Conservation (phyloP, 2,888 invertebrate genomes). For the Erannis defoliaria region DNA sequence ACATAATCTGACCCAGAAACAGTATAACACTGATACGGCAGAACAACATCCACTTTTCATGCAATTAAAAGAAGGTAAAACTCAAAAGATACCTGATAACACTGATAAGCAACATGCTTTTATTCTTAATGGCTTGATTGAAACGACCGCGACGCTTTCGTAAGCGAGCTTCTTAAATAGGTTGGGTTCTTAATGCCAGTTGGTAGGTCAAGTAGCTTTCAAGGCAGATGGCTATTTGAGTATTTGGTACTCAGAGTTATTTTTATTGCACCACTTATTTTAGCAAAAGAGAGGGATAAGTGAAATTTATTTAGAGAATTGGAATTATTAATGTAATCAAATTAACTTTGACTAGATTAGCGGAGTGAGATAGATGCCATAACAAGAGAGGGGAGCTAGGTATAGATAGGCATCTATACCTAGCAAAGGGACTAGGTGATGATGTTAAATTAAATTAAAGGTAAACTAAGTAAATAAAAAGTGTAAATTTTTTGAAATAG, state of each 20-base stretch:
- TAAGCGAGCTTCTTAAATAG: conserved; percentile 57
- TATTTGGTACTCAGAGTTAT: conserved; percentile 22
- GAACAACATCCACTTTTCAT: conserved; percentile 14
- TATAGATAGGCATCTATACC: too few species aligned
- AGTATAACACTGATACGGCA: background rate
- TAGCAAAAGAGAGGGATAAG: background rate
- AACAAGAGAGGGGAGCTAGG: too few species aligned
- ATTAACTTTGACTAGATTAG: too few species aligned
- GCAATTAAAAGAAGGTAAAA: conserved; percentile 18
- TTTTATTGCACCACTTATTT: conserved; percentile 28
- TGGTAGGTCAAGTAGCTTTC: conserved; percentile 63
- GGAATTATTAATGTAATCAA: background rate
- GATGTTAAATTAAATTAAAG: too few species aligned
- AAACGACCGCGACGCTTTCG: conserved; percentile 51
- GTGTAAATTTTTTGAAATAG: too few species aligned
- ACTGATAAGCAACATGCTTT: conserved; percentile 5
- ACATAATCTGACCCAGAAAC: background rate
- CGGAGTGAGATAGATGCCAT: too few species aligned
- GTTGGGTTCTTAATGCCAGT: conserved; percentile 57
- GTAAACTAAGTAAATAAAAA: too few species aligned
- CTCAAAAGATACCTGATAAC: background rate
- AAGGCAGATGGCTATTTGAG: conserved; percentile 54
- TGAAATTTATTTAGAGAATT: background rate
- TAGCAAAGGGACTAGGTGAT: too few species aligned
- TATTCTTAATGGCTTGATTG: conserved; percentile 40